A percentile compares a stretch with the other conserved stretches of the same genome.
Evolutionary conservation across 1,140 invertebrate genomes (phyloP).

Genomic region (Trichonephila inaurata): DNA sequence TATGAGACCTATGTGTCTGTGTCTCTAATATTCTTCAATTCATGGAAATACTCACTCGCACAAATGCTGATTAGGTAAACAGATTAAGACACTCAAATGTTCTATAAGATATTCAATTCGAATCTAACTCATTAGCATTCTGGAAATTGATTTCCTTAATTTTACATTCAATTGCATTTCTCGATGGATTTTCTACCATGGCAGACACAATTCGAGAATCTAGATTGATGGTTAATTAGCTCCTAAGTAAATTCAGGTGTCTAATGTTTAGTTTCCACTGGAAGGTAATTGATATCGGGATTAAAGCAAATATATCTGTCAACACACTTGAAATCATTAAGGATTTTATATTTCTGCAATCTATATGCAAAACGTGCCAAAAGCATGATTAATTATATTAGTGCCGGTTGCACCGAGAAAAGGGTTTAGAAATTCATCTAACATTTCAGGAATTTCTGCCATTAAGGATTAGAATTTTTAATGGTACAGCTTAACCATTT

Average conservation of each 20-base stretch:
- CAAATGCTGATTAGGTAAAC: too few species aligned
- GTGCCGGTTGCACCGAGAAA: not conserved
- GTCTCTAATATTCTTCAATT: too few species aligned
- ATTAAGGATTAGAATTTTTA: conserved; percentile 12
- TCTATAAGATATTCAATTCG: not conserved
- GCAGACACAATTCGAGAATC: too few species aligned
- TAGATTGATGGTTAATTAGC: too few species aligned
- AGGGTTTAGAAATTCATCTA: not conserved
- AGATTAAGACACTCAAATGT: too few species aligned
- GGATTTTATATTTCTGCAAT: not conserved
- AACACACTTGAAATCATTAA: not conserved
- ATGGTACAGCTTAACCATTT: not conserved
- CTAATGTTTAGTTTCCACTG: not conserved
- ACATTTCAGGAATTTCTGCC: not conserved
- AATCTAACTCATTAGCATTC: not conserved
- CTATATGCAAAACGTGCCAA: not conserved
- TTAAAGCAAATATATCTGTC: not conserved
- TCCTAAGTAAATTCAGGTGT: too few species aligned
- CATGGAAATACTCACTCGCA: too few species aligned
- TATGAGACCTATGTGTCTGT: too few species aligned
- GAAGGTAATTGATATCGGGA: not conserved
- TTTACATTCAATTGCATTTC: not conserved
- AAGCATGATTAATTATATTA: not conserved
- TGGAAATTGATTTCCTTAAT: not conserved
- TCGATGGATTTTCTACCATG: not conserved